Base-by-base conservation (phyloP, 2,797 vertebrate species). In the Eurystomus glaucurus region DNA sequence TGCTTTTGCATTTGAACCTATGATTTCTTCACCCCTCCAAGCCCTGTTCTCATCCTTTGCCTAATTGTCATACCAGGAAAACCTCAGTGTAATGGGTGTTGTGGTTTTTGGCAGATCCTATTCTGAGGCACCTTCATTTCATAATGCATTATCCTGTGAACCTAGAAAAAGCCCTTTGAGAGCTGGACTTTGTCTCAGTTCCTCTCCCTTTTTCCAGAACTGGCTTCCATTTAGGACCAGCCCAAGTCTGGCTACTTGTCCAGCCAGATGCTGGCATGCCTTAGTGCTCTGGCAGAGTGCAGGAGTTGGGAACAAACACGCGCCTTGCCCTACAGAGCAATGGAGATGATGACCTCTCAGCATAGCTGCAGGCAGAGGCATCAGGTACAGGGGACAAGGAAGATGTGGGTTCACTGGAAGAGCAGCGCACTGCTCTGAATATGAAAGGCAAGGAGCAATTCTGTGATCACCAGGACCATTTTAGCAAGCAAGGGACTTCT, bases 271-370 rank as follows among this genome's bases (percentile, higher is more conserved):
- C 35, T 55, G 74, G 35, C 21, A 5, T 17, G 55, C 41, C 41
- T 69, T 5, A 11, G 58, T 25, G 62, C 18, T 62, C 2, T 23
- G 33, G 52, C 29, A 31, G 0, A 0, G 35, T 3, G 2, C 41
- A 20, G 33, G 64, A 74, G 35, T 25, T 60, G 60, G 71, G 57
- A 86, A 35, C 12, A 54, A 72, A 65, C 48, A 22, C 5, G 9
- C 3, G 39, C 14, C 26, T 76, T 62, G 60, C 71, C 62, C 45
- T 39, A 0, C 0, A 2, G 33, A 50, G 50, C 0, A 4, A 45
- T 12, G 65, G 48, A 77, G 43, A 39, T 0, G 22, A 39, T 14
- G 70, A 52, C n/a, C 51, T 75, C 48, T 45, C 0, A 1, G 71
- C 75, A 33, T 2, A 1, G 77, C 71, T 76, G 29, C 29, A 54